phyloP scores from a whole-genome alignment of 2,797 vertebrate species.

The Syndactyla subalaris region DNA sequence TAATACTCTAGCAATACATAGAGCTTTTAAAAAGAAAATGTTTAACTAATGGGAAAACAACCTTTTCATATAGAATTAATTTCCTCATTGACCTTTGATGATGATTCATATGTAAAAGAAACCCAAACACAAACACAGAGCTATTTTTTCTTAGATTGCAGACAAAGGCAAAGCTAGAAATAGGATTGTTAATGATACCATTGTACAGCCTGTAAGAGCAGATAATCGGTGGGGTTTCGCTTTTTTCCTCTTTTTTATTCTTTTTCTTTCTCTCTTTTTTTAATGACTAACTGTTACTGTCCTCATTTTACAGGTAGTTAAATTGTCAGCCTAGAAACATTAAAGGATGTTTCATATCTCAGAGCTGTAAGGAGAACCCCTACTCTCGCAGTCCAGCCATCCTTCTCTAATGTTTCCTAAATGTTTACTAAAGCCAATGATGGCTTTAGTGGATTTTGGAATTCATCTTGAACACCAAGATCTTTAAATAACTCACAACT shows the following conservation, averaged over 20 bases:
- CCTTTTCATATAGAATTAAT: not conserved
- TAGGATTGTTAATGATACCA: not conserved
- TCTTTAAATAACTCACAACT: not conserved
- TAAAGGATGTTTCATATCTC: not conserved
- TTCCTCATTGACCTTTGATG: slow-evolving; percentile 43
- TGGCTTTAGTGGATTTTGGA: not conserved
- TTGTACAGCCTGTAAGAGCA: not conserved
- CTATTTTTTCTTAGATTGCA: not conserved
- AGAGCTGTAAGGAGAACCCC: not conserved
- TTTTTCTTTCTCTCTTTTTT: not conserved
- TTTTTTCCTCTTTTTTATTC: not conserved
- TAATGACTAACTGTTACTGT: not conserved
- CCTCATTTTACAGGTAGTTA: not conserved
- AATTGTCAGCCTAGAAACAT: not conserved
- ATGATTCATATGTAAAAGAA: slow-evolving; percentile 21
- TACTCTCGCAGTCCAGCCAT: not conserved
- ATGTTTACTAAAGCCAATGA: not conserved
- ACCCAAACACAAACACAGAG: not conserved
- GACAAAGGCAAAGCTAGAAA: not conserved
- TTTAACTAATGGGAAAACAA: slow-evolving; percentile 35
- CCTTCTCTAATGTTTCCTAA: not conserved
- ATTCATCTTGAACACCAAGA: not conserved
- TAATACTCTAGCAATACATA: not conserved
- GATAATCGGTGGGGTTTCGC: fast-evolving
- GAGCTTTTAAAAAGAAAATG: not conserved